Percentiles rank a stretch among this genome's conserved stretches.
phyloP scores from a whole-genome alignment of 2,113 vertebrate species.

The Thamnophis sirtalis region DNA sequence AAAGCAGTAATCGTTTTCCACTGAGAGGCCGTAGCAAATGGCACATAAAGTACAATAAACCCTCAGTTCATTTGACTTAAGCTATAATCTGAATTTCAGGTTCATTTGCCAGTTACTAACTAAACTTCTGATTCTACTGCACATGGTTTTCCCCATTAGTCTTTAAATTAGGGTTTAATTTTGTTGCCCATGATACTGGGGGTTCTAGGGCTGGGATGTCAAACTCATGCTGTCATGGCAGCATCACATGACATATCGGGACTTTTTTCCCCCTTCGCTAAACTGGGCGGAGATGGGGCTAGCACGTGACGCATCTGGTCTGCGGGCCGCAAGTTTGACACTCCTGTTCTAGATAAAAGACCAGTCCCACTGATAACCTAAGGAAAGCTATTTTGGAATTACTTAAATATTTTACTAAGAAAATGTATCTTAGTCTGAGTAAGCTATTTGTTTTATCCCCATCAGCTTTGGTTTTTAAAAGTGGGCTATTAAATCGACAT shows the following conservation, averaged over 20 bases:
- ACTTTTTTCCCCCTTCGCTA: too few relatives aligned
- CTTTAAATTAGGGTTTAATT: background rate
- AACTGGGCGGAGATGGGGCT: too few relatives aligned
- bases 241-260: too few relatives aligned
- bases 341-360: background rate
- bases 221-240: too few relatives aligned
- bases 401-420: slow-evolving; percentile 52
- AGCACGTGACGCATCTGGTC: too few relatives aligned
- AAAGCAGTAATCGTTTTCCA: background rate
- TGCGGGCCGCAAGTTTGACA: too few relatives aligned
- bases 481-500: too few relatives aligned
- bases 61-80: background rate
- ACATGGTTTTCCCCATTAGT: background rate
- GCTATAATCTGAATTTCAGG: background rate
- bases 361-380: slow-evolving; percentile 31
- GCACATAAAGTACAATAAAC: background rate
- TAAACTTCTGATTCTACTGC: background rate
- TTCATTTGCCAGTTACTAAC: background rate
- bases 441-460: background rate
- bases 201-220: background rate
- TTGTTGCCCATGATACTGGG: background rate
- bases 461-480: slow-evolving; percentile 3
- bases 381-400: slow-evolving; percentile 57
- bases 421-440: slow-evolving; percentile 41
- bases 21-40: background rate